phyloP scores from a whole-genome alignment of 2,797 vertebrate species.

The Sus cebifrons region DNA sequence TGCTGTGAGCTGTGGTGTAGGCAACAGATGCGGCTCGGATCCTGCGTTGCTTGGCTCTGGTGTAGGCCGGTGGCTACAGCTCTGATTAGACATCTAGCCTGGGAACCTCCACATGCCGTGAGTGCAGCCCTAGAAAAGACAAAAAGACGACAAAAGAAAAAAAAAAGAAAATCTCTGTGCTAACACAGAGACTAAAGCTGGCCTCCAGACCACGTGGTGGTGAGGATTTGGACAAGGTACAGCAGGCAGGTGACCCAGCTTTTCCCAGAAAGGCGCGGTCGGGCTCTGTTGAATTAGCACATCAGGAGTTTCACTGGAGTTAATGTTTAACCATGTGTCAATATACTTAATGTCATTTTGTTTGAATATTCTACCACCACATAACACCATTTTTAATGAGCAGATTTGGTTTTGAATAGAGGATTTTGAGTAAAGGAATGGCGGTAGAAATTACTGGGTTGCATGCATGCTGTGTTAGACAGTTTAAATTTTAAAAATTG shows the following conservation, averaged over 20 bases:
- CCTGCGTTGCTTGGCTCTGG: too few relatives aligned
- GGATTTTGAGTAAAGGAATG: conserved; percentile 23
- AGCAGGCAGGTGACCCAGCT: background rate
- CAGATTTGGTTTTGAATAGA: conserved; percentile 32
- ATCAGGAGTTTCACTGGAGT: conserved; percentile 71
- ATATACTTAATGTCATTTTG: conserved; percentile 62
- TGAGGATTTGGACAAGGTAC: background rate
- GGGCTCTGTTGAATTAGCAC: conserved; percentile 62
- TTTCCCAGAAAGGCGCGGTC: conserved; percentile 29
- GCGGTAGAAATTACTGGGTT: background rate
- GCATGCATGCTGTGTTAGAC: background rate
- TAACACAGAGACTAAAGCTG: background rate
- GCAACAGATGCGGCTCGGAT: too few relatives aligned
- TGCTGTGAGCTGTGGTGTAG: too few relatives aligned
- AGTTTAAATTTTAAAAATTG: background rate
- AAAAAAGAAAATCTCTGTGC: background rate
- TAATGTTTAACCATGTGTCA: conserved; percentile 78
- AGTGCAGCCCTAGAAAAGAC: too few relatives aligned
- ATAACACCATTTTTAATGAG: conserved; percentile 47
- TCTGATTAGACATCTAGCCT: too few relatives aligned
- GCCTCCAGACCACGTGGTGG: background rate
- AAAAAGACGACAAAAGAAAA: too few relatives aligned
- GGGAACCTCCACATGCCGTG: too few relatives aligned
- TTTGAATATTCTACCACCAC: conserved; percentile 67
- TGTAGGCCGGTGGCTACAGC: too few relatives aligned